Percentiles rank a stretch among this genome's conserved stretches.
phyloP scores from a whole-genome alignment of 2,113 vertebrate genomes.

The Odobenus rosmarus region DNA sequence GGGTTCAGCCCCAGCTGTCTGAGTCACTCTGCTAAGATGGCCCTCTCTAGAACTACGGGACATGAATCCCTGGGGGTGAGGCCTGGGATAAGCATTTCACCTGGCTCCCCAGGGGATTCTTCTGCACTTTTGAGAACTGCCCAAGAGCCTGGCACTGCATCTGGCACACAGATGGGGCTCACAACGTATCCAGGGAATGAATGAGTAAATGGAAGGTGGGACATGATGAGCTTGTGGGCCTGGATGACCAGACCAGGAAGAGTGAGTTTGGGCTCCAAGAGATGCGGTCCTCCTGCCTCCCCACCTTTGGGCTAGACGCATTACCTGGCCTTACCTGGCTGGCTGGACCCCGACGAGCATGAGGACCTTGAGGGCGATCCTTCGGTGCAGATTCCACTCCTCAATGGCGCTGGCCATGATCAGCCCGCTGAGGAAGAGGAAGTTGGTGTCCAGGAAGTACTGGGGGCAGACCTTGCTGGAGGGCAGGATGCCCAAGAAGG shows the following conservation, averaged over 20 bases:
- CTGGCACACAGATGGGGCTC: background rate
- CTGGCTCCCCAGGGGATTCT: background rate
- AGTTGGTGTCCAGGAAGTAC: slow-evolving; percentile 98
- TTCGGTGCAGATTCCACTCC: slow-evolving; percentile 96
- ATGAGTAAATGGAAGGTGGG: no score
- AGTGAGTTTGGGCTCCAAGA: background rate
- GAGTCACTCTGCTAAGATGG: background rate
- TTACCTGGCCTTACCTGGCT: slow-evolving; percentile 87
- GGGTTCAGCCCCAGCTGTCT: background rate
- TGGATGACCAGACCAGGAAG: background rate
- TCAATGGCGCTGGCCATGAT: slow-evolving; percentile 97
- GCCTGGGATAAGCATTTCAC: background rate
- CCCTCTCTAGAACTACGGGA: background rate
- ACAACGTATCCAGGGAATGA: background rate
- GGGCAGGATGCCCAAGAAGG: slow-evolving; percentile 93
- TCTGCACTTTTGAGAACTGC: rapidly evolving
- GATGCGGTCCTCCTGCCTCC: background rate
- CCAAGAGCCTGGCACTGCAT: background rate
- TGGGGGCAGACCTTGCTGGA: slow-evolving; percentile 94
- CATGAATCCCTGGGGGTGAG: background rate
- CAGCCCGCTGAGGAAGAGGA: slow-evolving; percentile 97
- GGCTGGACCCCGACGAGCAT: slow-evolving; percentile 94
- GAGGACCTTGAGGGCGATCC: slow-evolving; percentile 95
- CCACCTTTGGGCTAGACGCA: background rate
- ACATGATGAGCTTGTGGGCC: background rate